Conservation (phyloP, 2,888 invertebrate genomes). For the Pseudeuparius sepicola region DNA sequence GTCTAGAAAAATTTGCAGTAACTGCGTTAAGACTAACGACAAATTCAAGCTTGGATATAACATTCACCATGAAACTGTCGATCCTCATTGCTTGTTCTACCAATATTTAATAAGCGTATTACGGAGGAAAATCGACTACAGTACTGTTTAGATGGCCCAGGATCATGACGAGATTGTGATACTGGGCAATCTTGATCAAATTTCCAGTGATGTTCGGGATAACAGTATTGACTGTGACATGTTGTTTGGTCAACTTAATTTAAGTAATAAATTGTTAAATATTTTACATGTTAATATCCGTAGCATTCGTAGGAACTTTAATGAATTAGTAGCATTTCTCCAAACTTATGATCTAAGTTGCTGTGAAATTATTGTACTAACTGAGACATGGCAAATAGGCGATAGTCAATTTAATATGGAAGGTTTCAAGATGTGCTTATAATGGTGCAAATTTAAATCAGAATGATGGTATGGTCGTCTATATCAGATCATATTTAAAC, state of each 20-base stretch:
- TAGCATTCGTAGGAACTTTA: constrained; percentile 2
- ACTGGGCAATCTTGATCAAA: background rate
- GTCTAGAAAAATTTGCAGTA: constrained; percentile 8
- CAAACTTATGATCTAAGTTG: background rate
- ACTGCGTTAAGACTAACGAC: constrained; percentile 8
- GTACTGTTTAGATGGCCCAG: too few species aligned
- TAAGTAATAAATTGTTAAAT: too few species aligned
- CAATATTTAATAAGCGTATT: constrained; percentile 10
- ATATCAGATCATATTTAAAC: too few species aligned
- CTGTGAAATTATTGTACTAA: constrained; percentile 6
- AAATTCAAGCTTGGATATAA: constrained; percentile 10
- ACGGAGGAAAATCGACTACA: constrained; percentile 14
- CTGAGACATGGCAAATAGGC: constrained; percentile 4
- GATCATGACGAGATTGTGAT: too few species aligned
- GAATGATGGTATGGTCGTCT: constrained; percentile 4
- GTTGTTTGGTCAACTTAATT: too few species aligned
- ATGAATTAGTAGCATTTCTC: background rate
- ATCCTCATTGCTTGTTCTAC: constrained; percentile 10
- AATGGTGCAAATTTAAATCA: constrained; percentile 5
- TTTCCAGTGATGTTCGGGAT: background rate
- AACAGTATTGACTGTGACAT: too few species aligned
- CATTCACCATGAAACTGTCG: constrained; percentile 8
- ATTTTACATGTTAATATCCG: constrained; percentile 5
- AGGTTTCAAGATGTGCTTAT: constrained; percentile 4
- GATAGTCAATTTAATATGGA: background rate